Evolutionary conservation across 2,113 vertebrate genomes (phyloP), one percentile per base, ranked within the genome.

Genomic region (Maccullochella peelii): DNA sequence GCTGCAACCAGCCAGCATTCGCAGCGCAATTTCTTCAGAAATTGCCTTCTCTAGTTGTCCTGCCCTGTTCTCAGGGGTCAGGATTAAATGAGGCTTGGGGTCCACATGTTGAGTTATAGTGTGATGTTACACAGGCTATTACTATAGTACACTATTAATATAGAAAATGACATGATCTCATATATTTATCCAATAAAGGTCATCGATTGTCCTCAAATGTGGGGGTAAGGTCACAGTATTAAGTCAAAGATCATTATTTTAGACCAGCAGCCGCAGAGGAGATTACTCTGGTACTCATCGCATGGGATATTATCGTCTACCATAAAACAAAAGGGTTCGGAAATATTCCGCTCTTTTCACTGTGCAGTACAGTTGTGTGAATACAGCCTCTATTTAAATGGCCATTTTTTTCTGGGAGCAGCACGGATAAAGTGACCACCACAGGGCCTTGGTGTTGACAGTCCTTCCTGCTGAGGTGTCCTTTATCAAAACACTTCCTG

Each of bases 211-310:
- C 58, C 67, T 85, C 61, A 71, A 54, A 52, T 27, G 10, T 61
- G 25, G 16, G 23, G 18, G 10, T 73, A 38, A 63, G 63, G 67
- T 82, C 67, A 58, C 20, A 40, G 40, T 42, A 76, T 73, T 61
- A 66, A 76, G 25, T 85, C 49, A 82, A 82, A 73, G 65, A 47
- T 86, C 68, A 82, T 87, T 73, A 70, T 14, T n/a, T 55, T 12
- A 73, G 20, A 63, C 63, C 58, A 47, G 21, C 68, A 61, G 57
- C 18, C 7, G 9, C 9, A 54, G 54, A 79, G 40, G 54, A 76
- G 82, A 88, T 90, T 88, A 85, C 23, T 61, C 49, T 38, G 21
- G 18, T 40, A 25, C 27, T 52, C 25, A 83, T 55, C 4, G 1
- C 15, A 73, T 52, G 58, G 70, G 67, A 77, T 62, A 67, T 91